Percentiles rank a stretch among this genome's conserved stretches.
These are phyloP conservation scores for Acomys russatus DNA, from an alignment of 2,797 vertebrate species.

Conservation along the genomic window DNA sequence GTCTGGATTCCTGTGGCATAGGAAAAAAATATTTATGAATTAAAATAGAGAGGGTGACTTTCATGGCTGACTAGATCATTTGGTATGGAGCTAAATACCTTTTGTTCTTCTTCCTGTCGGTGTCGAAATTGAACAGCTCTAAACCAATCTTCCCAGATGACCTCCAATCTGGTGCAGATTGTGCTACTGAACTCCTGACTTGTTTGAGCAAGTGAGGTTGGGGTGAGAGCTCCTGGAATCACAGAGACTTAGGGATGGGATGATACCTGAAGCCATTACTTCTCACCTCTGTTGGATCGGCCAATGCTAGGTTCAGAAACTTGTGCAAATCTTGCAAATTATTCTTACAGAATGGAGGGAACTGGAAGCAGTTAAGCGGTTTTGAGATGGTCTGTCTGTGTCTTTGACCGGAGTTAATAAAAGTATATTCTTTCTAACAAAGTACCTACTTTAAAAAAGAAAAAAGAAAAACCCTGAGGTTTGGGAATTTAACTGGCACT, in stretches of 20 bases:
- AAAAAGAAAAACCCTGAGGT: background rate
- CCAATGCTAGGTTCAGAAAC: background rate
- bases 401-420: slow-evolving; percentile 4
- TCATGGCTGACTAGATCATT: background rate
- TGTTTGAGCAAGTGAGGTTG: background rate
- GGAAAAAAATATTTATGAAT: background rate
- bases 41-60: slow-evolving; percentile 24
- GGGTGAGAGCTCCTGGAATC: background rate
- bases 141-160: background rate
- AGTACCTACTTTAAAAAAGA: background rate
- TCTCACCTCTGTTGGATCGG: background rate
- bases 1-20: background rate
- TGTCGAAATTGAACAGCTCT: background rate
- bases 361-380: background rate
- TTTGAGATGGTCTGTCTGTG: background rate
- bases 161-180: background rate
- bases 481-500: background rate
- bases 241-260: background rate
- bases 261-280: background rate
- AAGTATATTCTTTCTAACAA: slow-evolving; percentile 23
- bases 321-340: slow-evolving; percentile 23
- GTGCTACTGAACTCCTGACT: background rate
- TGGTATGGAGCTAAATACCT: background rate
- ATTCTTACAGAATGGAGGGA: background rate
- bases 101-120: background rate